A percentile compares a stretch with the other conserved stretches of the same genome.
Conservation (phyloP, 1,140 invertebrate species). For the Heliconius hewitsoni region DNA sequence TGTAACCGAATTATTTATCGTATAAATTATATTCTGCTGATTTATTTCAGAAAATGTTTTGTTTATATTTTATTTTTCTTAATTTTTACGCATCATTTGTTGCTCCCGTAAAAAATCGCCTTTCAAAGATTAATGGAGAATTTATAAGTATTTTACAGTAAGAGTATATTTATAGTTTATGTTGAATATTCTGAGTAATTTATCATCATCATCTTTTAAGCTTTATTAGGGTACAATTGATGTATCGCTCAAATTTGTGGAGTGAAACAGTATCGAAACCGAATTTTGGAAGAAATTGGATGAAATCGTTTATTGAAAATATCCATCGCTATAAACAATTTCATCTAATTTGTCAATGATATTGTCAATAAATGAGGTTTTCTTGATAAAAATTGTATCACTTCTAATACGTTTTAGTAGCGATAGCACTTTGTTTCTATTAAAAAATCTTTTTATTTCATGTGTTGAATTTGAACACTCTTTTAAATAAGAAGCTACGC, state of each 20-base stretch:
- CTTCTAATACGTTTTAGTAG: neutral
- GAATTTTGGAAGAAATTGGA: neutral
- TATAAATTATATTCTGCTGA: neutral
- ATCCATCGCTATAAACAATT: too few species aligned
- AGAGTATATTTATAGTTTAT: too few species aligned
- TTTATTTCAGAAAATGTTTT: neutral
- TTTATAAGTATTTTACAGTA: too few species aligned
- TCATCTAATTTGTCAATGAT: neutral
- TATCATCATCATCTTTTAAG: neutral
- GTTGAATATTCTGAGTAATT: neutral
- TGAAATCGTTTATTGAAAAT: neutral
- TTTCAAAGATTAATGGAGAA: too few species aligned
- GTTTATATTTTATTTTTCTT: neutral
- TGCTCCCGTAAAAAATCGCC: neutral
- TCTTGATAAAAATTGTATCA: neutral
- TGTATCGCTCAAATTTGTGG: neutral
- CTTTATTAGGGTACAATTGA: neutral
- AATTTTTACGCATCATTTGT: neutral
- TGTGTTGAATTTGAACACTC: neutral
- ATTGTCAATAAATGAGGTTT: neutral
- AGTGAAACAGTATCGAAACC: neutral
- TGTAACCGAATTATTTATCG: neutral
- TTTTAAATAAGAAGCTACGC: neutral
- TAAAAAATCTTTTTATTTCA: neutral
- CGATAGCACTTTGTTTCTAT: neutral